phyloP scores from a whole-genome alignment of 1,140 invertebrate genomes.

The Nymphalis io region DNA sequence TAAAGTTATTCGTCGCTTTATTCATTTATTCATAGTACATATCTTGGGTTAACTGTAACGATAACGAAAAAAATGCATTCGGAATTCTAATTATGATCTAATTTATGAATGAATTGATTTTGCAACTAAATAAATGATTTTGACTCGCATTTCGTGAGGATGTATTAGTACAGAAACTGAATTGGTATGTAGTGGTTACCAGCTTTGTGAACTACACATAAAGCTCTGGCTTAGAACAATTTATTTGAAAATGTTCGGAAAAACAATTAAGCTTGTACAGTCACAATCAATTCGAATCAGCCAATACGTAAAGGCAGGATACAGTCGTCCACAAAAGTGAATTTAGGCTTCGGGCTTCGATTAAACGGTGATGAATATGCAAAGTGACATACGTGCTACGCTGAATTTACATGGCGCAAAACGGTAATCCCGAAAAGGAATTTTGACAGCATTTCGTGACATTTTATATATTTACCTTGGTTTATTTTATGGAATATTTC shows the following conservation, averaged over 20 bases:
- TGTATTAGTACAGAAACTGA: neutral
- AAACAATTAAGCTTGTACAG: slow-evolving; percentile 13
- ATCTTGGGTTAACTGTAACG: too few relatives aligned
- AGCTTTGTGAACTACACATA: neutral
- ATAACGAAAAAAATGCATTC: too few relatives aligned
- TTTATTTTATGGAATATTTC: too few relatives aligned
- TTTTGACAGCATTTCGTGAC: slow-evolving; percentile 23
- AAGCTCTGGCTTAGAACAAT: neutral
- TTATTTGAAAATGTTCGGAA: slow-evolving; percentile 15
- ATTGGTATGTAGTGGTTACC: neutral
- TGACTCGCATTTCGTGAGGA: neutral
- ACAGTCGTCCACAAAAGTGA: slow-evolving; percentile 45
- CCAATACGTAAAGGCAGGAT: slow-evolving; percentile 35
- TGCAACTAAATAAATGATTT: too few relatives aligned
- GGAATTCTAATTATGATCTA: too few relatives aligned
- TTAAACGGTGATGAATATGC: slow-evolving; percentile 45
- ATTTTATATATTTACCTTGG: slow-evolving; percentile 5
- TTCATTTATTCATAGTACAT: too few relatives aligned
- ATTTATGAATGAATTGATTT: too few relatives aligned
- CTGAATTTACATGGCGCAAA: slow-evolving; percentile 27
- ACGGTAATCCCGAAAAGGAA: slow-evolving; percentile 19
- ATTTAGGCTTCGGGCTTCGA: slow-evolving; percentile 37
- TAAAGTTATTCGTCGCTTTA: too few relatives aligned
- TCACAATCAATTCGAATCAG: slow-evolving; percentile 36
- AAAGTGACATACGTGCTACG: slow-evolving; percentile 40